These are phyloP conservation scores for Atethmia centrago DNA, from an alignment of 2,888 invertebrate species.

Conservation along the genomic window DNA sequence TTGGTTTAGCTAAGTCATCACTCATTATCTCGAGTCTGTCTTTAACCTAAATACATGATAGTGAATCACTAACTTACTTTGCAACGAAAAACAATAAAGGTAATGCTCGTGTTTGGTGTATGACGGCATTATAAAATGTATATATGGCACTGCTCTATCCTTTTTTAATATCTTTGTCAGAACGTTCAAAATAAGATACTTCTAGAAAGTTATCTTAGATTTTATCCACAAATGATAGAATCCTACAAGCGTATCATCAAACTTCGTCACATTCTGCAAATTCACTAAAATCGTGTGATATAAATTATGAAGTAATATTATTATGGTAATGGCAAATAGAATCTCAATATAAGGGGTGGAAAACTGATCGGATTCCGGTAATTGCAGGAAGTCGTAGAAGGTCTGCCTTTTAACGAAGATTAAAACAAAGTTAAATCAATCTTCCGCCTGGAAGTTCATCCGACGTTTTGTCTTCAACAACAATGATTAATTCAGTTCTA, in stretches of 20 bases:
- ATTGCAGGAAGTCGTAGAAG: conserved; percentile 35
- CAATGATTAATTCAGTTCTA: conserved; percentile 24
- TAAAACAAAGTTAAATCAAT: conserved; percentile 39
- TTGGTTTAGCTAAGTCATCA: conserved; percentile 58
- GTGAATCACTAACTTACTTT: conserved; percentile 20
- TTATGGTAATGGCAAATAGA: neutral
- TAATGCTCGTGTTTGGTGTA: conserved; percentile 47
- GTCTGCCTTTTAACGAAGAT: conserved; percentile 19
- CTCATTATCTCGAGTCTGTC: conserved; percentile 52
- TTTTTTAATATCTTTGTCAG: conserved; percentile 51
- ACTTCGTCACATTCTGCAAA: neutral
- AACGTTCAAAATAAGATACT: conserved; percentile 20
- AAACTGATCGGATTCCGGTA: conserved; percentile 30
- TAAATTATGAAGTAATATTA: neutral
- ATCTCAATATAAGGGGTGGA: conserved; percentile 7
- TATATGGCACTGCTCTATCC: conserved; percentile 20
- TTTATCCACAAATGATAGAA: conserved; percentile 9
- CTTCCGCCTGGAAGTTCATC: conserved; percentile 16
- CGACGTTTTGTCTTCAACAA: conserved; percentile 15
- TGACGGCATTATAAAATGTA: conserved; percentile 38
- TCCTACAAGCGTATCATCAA: neutral
- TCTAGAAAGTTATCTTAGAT: conserved; percentile 7
- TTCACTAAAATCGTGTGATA: neutral
- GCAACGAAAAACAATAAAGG: conserved; percentile 51
- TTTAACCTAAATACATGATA: conserved; percentile 53